Percentiles rank a stretch among this genome's conserved stretches.
phyloP scores from a whole-genome alignment of 2,888 invertebrate genomes.

The Sisyra terminalis region DNA sequence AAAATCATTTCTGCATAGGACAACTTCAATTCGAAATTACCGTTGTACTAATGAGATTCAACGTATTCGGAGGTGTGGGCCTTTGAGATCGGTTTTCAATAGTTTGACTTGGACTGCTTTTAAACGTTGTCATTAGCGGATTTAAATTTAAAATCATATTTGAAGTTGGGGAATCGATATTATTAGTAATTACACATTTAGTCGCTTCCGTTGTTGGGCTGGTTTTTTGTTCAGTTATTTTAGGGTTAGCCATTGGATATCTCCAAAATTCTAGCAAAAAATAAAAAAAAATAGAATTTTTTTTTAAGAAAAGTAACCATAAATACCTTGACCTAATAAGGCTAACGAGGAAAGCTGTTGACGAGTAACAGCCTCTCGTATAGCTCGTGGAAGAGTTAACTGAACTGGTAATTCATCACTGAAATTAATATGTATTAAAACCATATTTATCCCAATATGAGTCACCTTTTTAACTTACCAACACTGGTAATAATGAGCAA shows the following conservation, averaged over 20 bases:
- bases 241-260: slow-evolving; percentile 61
- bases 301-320: too few species aligned
- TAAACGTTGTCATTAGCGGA: slow-evolving; percentile 56
- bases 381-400: slow-evolving; percentile 67
- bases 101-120: slow-evolving; percentile 39
- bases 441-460: too few species aligned
- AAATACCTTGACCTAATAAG: slow-evolving; percentile 61
- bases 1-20: background rate
- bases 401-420: slow-evolving; percentile 89
- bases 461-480: slow-evolving; percentile 39
- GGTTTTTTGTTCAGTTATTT: slow-evolving; percentile 22
- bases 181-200: slow-evolving; percentile 14
- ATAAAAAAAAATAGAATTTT: too few species aligned
- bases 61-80: slow-evolving; percentile 69
- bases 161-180: slow-evolving; percentile 30
- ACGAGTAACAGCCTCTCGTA: slow-evolving; percentile 75
- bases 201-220: slow-evolving; percentile 5
- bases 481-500: slow-evolving; percentile 86
- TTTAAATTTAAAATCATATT: slow-evolving; percentile 64
- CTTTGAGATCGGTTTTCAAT: slow-evolving; percentile 37
- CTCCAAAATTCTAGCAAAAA: slow-evolving; percentile 19
- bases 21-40: slow-evolving; percentile 2
- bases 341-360: slow-evolving; percentile 84
- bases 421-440: too few species aligned
- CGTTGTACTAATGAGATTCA: slow-evolving; percentile 40